Evolutionary conservation across 2,797 vertebrate genomes (phyloP), one percentile per base, ranked within the genome.

Genomic region (Bradypus variegatus): DNA sequence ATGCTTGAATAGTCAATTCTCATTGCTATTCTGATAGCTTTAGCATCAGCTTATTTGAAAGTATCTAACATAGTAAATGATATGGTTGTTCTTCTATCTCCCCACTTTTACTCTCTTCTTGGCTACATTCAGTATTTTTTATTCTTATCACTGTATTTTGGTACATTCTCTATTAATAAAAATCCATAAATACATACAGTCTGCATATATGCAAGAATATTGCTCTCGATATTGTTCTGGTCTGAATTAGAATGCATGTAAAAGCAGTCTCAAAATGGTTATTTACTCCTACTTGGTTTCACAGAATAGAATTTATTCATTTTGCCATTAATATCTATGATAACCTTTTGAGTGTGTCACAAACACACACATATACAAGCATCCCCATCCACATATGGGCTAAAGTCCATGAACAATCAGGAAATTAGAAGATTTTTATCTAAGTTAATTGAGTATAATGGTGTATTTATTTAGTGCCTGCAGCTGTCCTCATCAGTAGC

Each of bases 91-190:
- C 36, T 64, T 25, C 70, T 67, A 9, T 38, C n/a, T 76, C 62
- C 58, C 78, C 73, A 23, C 70, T 90, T 85, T 53, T 60, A 33
- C 81, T 91, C 87, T 90, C 87, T 81, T 93, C 85, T 91, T 64
- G 93, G 91, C 60, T 91, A 86, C 65, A 55, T 87, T 75, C 38
- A 85, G 92, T 72, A 92, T 72, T 94, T 92, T 85, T 86, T 62
- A 85, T 82, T 88, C 87, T 15, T 60, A 69, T 88, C 45, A 41
- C 73, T 80, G 29, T 55, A 29, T n/a, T 50, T 64, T 29, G 60
- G 62, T 36, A 31, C 8, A 14, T 50, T 83, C 38, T 19, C 2
- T 36, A 55, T 87, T 91, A 67, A 25, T 62, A 75, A 92, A 78
- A 85, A 33, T 8, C 62, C 69, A 69, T 50, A 45, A 50, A 48